Percentiles rank a stretch among this genome's conserved stretches.
Evolutionary conservation across 2,888 invertebrate genomes (phyloP).

Genomic region (Maniola hyperantus): DNA sequence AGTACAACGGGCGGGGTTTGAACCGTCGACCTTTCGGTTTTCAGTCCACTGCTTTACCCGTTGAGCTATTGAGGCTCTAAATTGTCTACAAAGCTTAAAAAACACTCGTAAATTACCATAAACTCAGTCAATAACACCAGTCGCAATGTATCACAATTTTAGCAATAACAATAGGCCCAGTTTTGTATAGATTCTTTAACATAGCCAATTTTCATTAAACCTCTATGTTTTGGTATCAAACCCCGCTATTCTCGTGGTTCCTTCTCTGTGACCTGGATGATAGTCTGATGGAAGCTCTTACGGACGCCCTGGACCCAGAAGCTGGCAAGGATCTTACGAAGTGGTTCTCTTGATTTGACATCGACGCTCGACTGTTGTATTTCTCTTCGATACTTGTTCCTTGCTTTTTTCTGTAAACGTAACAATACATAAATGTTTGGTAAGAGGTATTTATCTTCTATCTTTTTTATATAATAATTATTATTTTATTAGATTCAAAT

Average conservation of each 20-base stretch:
- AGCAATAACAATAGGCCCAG: background rate
- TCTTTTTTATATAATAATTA: too few species aligned
- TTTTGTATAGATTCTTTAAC: conserved; percentile 1
- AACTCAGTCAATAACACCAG: background rate
- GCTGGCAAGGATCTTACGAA: conserved; percentile 64
- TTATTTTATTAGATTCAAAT: too few species aligned
- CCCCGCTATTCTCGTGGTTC: conserved; percentile 41
- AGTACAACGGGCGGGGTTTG: too few species aligned
- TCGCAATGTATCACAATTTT: background rate
- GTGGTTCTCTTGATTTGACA: conserved; percentile 50
- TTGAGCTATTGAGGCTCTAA: too few species aligned
- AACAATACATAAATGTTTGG: background rate
- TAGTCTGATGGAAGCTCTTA: conserved; percentile 64
- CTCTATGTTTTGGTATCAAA: conserved; percentile 29
- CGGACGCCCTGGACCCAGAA: conserved; percentile 65
- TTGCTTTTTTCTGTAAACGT: conserved; percentile 51
- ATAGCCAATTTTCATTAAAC: background rate
- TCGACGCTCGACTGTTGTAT: conserved; percentile 45
- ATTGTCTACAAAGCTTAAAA: background rate
- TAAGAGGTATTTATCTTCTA: too few species aligned
- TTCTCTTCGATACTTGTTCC: conserved; percentile 53
- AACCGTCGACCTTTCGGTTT: too few species aligned
- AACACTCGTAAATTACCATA: background rate
- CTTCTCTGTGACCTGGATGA: conserved; percentile 51
- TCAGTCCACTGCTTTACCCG: too few species aligned